phyloP scores from a whole-genome alignment of 2,113 vertebrate species.

The Myrmecobius fasciatus region DNA sequence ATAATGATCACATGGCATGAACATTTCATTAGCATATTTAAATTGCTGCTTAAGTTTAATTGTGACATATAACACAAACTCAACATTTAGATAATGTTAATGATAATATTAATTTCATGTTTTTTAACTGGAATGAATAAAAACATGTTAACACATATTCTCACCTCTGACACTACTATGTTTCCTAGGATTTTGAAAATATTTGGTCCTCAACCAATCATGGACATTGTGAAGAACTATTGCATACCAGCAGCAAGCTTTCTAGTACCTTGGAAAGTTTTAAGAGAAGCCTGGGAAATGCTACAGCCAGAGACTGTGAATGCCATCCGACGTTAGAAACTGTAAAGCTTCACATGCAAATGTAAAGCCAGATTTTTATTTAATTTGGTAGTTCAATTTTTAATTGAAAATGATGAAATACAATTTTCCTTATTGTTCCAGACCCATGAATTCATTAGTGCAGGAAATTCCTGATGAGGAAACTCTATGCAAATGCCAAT shows the following conservation, averaged over 20 bases:
- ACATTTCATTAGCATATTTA: not conserved
- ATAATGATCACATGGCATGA: not conserved
- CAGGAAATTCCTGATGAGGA: not conserved
- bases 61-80: no score
- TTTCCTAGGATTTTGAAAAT: conserved; percentile 74
- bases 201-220: conserved; percentile 43
- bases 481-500: not conserved
- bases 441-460: not conserved
- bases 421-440: not conserved
- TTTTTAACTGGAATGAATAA: not conserved
- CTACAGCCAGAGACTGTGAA: conserved; percentile 54
- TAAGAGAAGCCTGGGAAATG: conserved; percentile 34
- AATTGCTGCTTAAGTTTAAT: not conserved
- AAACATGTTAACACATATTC: not conserved
- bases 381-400: not conserved
- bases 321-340: conserved; percentile 45
- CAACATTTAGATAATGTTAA: rapidly evolving
- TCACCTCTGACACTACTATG: not conserved
- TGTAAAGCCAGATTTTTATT: conserved; percentile 44
- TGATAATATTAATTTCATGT: rapidly evolving
- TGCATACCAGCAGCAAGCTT: conserved; percentile 61
- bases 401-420: not conserved
- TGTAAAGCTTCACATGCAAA: not conserved
- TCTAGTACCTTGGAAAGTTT: conserved; percentile 54
- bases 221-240: conserved; percentile 68